These are phyloP conservation scores for Poecilia picta DNA, from an alignment of 2,797 vertebrate genomes.

Conservation along the genomic window DNA sequence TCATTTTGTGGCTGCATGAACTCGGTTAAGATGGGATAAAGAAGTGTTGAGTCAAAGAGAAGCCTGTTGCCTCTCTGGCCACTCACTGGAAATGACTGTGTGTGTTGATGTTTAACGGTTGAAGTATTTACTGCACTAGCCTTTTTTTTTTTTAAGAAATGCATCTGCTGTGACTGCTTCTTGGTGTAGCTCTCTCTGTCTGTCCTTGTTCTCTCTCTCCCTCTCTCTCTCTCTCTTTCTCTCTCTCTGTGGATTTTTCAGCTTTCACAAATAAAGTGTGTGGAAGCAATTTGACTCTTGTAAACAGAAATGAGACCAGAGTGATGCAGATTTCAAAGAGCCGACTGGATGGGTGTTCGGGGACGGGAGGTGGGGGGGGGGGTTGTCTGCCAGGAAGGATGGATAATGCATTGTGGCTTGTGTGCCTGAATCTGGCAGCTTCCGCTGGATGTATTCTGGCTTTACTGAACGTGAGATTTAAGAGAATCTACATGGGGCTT, in stretches of 20 bases:
- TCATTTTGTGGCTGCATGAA: conserved; percentile 38
- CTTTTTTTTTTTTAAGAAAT: neutral
- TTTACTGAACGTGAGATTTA: conserved; percentile 10
- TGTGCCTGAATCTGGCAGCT: conserved; percentile 37
- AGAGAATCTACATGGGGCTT: neutral
- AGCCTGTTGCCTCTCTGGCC: conserved; percentile 51
- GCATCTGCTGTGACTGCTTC: neutral
- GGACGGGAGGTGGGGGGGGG: conserved; percentile 5
- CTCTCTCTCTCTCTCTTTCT: conserved; percentile 24
- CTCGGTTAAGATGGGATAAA: conserved; percentile 35
- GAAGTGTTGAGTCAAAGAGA: conserved; percentile 55
- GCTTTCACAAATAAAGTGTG: conserved; percentile 60
- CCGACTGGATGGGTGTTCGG: neutral
- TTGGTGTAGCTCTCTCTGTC: conserved; percentile 19
- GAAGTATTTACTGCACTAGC: conserved; percentile 50
- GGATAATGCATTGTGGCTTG: conserved; percentile 33
- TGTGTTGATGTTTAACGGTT: conserved; percentile 63
- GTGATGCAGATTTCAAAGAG: conserved; percentile 64
- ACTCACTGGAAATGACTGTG: conserved; percentile 55
- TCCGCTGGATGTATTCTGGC: conserved; percentile 5
- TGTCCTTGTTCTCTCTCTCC: conserved; percentile 24
- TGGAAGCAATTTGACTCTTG: conserved; percentile 75
- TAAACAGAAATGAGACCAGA: conserved; percentile 70
- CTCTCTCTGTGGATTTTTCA: conserved; percentile 38
- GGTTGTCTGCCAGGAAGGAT: conserved; percentile 53